These are phyloP conservation scores for Oncorhynchus mykiss DNA, from an alignment of 2,113 vertebrate species.

Conservation along the genomic window DNA sequence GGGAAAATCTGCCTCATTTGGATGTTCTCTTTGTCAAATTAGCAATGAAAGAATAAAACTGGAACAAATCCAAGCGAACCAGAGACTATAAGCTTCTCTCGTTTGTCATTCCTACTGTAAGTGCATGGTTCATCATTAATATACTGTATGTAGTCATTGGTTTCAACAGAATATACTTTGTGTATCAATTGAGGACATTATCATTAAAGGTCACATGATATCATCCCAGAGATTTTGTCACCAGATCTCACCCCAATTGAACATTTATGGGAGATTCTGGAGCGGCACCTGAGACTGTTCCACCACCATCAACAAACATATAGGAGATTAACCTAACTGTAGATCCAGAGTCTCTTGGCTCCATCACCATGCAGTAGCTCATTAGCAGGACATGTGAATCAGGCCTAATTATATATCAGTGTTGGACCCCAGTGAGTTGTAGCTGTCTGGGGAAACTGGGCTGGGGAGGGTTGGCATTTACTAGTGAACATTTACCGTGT, in stretches of 20 bases:
- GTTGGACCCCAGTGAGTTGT: constrained; percentile 1
- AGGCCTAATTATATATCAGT: background rate
- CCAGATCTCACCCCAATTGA: background rate
- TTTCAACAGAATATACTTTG: background rate
- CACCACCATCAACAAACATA: too few relatives aligned
- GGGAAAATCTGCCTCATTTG: too few relatives aligned
- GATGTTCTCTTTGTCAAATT: too few relatives aligned
- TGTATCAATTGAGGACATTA: background rate
- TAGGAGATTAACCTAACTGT: background rate
- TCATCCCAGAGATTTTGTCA: background rate
- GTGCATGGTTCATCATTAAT: too few relatives aligned
- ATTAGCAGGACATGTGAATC: background rate
- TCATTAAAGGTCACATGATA: background rate
- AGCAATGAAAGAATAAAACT: too few relatives aligned
- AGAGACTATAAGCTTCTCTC: too few relatives aligned
- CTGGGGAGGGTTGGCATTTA: background rate
- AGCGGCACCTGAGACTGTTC: background rate
- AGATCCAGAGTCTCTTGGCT: background rate
- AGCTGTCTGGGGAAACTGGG: background rate
- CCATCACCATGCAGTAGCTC: background rate
- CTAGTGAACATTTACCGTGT: background rate
- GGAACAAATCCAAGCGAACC: too few relatives aligned
- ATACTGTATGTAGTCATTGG: too few relatives aligned
- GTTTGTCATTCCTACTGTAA: too few relatives aligned
- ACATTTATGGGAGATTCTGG: background rate